Conservation (phyloP, 2,797 vertebrate species). For the Helostoma temminkii region DNA sequence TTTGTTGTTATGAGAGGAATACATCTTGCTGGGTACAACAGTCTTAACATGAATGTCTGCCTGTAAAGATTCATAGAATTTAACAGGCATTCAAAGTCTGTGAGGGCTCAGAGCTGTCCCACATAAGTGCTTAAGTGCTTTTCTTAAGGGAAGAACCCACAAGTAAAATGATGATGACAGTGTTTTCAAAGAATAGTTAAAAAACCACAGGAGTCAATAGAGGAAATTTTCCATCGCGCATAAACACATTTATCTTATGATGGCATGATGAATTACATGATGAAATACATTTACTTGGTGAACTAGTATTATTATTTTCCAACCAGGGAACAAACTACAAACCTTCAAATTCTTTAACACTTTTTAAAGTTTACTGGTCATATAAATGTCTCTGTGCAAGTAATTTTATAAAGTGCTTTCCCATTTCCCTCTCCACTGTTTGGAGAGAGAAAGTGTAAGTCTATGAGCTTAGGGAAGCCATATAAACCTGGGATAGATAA, state of each 20-base stretch:
- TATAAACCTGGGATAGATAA: too few species aligned
- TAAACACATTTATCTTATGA: neutral
- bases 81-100: neutral
- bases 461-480: neutral
- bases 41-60: constrained; percentile 5
- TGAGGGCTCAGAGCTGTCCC: neutral
- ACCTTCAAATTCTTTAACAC: neutral
- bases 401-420: constrained; percentile 19
- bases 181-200: neutral
- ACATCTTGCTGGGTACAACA: constrained; percentile 5
- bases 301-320: neutral
- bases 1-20: constrained; percentile 1
- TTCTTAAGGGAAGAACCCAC: constrained; percentile 3
- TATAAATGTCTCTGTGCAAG: constrained; percentile 1
- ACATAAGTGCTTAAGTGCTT: neutral
- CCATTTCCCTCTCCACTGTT: neutral
- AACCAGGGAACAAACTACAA: neutral
- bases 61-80: constrained; percentile 1
- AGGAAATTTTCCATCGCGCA: neutral
- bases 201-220: neutral
- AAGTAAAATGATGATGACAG: constrained; percentile 3
- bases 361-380: constrained; percentile 1
- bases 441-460: neutral
- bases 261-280: neutral
- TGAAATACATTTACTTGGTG: neutral